Percentiles rank a stretch among this genome's conserved stretches.
Conservation (phyloP, 2,888 invertebrate genomes). For the Morpho achilles region DNA sequence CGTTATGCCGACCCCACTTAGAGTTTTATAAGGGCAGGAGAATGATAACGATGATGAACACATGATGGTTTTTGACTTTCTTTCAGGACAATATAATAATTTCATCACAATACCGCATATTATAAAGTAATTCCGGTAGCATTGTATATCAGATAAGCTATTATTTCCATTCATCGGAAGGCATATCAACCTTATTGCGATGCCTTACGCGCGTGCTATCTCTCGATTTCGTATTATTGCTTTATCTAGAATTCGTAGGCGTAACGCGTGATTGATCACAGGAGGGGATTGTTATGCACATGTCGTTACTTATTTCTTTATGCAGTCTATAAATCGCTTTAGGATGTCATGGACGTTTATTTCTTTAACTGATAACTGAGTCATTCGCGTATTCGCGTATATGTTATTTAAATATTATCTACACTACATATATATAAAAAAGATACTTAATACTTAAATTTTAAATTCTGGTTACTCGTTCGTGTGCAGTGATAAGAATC, state of each 20-base stretch:
- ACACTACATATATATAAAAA: not conserved
- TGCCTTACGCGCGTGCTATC: conserved; percentile 24
- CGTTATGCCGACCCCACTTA: too few relatives aligned
- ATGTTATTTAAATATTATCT: not conserved
- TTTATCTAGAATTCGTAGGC: conserved; percentile 48
- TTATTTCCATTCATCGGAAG: conserved; percentile 19
- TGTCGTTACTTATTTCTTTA: conserved; percentile 36
- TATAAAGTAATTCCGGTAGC: conserved; percentile 17
- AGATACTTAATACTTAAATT: conserved; percentile 3
- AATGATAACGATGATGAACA: too few relatives aligned
- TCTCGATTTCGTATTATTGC: conserved; percentile 38
- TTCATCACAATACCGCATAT: conserved; percentile 10
- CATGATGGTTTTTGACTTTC: too few relatives aligned
- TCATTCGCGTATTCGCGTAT: not conserved
- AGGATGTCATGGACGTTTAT: conserved; percentile 43
- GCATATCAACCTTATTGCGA: conserved; percentile 14
- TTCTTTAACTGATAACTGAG: conserved; percentile 7
- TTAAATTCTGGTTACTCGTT: conserved; percentile 3
- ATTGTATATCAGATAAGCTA: conserved; percentile 17
- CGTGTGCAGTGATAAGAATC: conserved; percentile 31
- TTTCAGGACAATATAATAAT: not conserved
- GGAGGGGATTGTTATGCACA: conserved; percentile 42
- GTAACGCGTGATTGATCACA: conserved; percentile 43
- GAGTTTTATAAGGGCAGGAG: too few relatives aligned
- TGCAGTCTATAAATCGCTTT: conserved; percentile 44